A percentile compares a stretch with the other conserved stretches of the same genome.
Conservation (phyloP, 2,888 invertebrate species). For the Atherix ibis region DNA sequence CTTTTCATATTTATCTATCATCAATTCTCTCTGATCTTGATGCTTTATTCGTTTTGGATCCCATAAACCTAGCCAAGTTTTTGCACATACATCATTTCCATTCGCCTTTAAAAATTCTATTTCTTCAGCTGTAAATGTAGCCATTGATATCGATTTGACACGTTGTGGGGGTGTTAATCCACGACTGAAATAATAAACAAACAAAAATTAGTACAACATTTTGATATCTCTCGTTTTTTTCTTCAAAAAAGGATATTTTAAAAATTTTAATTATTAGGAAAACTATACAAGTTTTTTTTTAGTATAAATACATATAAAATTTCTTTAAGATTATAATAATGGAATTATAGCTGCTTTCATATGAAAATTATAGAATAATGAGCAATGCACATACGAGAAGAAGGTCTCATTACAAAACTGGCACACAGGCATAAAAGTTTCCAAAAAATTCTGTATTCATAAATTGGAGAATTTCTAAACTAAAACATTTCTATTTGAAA, state of each 20-base stretch:
- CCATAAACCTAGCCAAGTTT: conserved; percentile 84
- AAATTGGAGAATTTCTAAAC: too few relatives aligned
- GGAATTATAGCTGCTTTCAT: too few relatives aligned
- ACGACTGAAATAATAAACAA: conserved; percentile 57
- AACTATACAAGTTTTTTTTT: too few relatives aligned
- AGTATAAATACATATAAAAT: too few relatives aligned
- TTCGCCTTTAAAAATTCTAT: conserved; percentile 75
- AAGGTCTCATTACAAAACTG: too few relatives aligned
- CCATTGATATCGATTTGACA: conserved; percentile 98
- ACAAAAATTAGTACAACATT: background rate
- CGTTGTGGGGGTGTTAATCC: conserved; percentile 96
- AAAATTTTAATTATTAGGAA: too few relatives aligned
- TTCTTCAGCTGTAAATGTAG: conserved; percentile 90
- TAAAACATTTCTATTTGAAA: too few relatives aligned
- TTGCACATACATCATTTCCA: conserved; percentile 87
- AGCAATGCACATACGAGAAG: too few relatives aligned
- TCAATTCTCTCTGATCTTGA: conserved; percentile 79
- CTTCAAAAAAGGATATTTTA: background rate
- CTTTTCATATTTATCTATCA: conserved; percentile 89
- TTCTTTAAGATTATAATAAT: too few relatives aligned
- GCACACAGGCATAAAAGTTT: too few relatives aligned
- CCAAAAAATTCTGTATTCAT: too few relatives aligned
- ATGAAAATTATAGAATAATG: too few relatives aligned
- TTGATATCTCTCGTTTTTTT: background rate
- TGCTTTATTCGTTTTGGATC: conserved; percentile 74